Base-by-base conservation (phyloP, 2,113 vertebrate genomes). In the Hippopotamus amphibius region DNA sequence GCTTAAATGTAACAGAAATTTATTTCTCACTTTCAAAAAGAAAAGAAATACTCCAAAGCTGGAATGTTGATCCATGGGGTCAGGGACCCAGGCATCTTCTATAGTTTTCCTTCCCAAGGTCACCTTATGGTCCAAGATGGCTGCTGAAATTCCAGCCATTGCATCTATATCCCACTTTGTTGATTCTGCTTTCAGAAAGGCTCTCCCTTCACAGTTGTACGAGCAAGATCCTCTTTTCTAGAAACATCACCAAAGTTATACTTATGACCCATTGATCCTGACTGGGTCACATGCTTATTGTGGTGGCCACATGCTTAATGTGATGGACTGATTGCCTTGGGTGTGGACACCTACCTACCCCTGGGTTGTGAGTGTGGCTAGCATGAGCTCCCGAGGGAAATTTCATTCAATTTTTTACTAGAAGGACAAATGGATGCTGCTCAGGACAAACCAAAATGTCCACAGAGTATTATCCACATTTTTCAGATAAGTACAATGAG, bases 1-100 rank as follows among this genome's bases (percentile, higher is more conserved):
- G 3, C 5, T 90, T 87, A 89, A 95, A 69, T 79, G 2, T 30
- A 86, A 46, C 21, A 57, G 46, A 92, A 87, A 14, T 37, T 86
- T 66, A 57, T 53, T 83, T 94, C 74, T 96, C 37, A 82, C 65
- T 88, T 92, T 76, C 59, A 77, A 81, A 84, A 96, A 65, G 3
- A 21, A 37, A 76, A 94, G 72, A 80, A 63, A 77, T 48, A 28
- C 11, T 61, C 15, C 50, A 66, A 43, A 88, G 89, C 15, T 57
- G 16, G 21, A 88, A 46, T 33, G 2, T 3, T 50, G 8, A 41
- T 79, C 46, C 37, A 61, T 10, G 6, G 5, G 30, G n/a, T 13
- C 22, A 85, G 46, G 24, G 13, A 66, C 30, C 7, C 7, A 7
- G 1, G 8, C 33, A 89, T 86, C 48, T 46, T 71, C 74, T 41